These are phyloP conservation scores for Polietes domitor DNA, from an alignment of 2,888 invertebrate genomes.

Conservation along the genomic window DNA sequence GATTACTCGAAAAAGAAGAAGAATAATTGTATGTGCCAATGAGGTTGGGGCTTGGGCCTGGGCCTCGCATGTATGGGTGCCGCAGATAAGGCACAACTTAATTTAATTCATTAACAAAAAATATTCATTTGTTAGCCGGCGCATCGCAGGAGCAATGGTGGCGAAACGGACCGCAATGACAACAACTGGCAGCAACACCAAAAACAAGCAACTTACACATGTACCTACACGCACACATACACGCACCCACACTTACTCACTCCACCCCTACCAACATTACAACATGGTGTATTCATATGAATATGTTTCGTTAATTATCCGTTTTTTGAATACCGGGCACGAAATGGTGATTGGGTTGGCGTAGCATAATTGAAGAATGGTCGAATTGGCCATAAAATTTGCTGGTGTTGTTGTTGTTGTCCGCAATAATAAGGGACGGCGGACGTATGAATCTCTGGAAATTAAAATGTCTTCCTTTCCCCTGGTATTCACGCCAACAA, in stretches of 20 bases:
- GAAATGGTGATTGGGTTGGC: not conserved
- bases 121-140: not conserved
- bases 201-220: no score
- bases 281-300: not conserved
- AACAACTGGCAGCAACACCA: not conserved
- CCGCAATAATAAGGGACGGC: no score
- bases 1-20: not conserved
- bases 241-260: no score
- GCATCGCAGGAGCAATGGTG: not conserved
- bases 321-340: not conserved
- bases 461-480: not conserved
- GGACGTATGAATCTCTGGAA: no score
- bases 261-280: not conserved
- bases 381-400: not conserved
- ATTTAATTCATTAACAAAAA: conserved; percentile 30
- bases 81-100: conserved; percentile 15
- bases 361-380: not conserved
- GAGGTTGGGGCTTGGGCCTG: not conserved
- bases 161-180: not conserved
- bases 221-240: not conserved
- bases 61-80: not conserved
- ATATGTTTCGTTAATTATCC: not conserved
- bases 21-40: conserved; percentile 10
- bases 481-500: not conserved
- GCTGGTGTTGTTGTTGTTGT: no score